phyloP scores from a whole-genome alignment of 2,888 invertebrate species.

The Drosophila basisetae region DNA sequence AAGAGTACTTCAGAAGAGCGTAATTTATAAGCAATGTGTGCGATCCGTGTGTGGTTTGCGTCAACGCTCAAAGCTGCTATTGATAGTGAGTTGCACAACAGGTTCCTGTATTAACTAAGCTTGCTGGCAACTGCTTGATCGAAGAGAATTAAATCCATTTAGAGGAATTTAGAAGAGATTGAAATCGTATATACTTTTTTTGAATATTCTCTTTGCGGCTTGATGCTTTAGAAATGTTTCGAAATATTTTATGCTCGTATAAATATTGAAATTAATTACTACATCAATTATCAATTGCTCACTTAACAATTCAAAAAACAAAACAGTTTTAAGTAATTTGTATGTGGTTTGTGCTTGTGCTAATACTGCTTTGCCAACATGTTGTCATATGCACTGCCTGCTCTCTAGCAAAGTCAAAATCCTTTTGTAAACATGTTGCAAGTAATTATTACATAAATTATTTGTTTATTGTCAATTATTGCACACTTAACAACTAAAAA shows the following conservation, averaged over 20 bases:
- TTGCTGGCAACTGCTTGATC: background rate
- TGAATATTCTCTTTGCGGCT: background rate
- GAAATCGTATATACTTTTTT: background rate
- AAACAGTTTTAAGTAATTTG: background rate
- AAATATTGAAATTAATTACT: background rate
- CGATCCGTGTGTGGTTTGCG: slow-evolving; percentile 31
- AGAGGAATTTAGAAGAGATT: background rate
- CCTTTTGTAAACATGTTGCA: background rate
- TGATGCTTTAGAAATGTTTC: background rate
- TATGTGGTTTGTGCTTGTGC: background rate
- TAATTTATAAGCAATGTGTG: background rate
- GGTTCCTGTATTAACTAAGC: slow-evolving; percentile 4
- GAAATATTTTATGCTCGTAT: background rate
- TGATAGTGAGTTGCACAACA: background rate
- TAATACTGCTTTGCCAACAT: background rate
- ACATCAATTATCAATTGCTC: background rate
- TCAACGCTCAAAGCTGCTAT: slow-evolving; percentile 16
- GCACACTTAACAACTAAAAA: slow-evolving; percentile 67
- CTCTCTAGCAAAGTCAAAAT: slow-evolving; percentile 1
- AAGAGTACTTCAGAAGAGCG: slow-evolving; percentile 12
- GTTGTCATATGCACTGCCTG: slow-evolving; percentile 8
- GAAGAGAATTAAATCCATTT: background rate
- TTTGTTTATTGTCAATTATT: slow-evolving; percentile 61
- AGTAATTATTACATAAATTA: slow-evolving; percentile 9
- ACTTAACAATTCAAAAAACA: background rate